Evolutionary conservation across 2,888 invertebrate genomes (phyloP).

Genomic region (Conus canariensis): DNA sequence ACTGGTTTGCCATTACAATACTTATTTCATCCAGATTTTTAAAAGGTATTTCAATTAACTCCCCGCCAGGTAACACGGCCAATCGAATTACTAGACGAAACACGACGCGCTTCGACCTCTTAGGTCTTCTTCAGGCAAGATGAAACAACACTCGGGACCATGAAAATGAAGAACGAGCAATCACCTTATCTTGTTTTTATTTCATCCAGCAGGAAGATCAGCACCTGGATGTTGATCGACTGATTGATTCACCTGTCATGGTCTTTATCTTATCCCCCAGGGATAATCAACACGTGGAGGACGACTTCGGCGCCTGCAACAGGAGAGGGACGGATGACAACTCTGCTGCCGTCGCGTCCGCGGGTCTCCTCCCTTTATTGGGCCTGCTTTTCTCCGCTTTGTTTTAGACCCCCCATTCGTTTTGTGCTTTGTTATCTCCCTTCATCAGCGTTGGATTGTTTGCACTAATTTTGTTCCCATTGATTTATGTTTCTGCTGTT

Average conservation of each 20-base stretch:
- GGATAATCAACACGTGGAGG: not conserved
- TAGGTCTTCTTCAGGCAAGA: too few species aligned
- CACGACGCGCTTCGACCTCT: too few species aligned
- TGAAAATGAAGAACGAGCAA: too few species aligned
- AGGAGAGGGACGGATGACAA: not conserved
- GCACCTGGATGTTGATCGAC: too few species aligned
- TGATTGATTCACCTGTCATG: too few species aligned
- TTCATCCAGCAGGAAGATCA: too few species aligned
- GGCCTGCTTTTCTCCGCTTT: not conserved
- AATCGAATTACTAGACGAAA: not conserved
- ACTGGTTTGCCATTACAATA: too few species aligned
- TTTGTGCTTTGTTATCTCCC: not conserved
- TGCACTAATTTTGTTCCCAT: not conserved
- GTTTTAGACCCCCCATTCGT: not conserved
- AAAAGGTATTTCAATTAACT: too few species aligned
- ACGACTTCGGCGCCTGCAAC: constrained; percentile 5
- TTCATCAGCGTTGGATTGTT: not conserved
- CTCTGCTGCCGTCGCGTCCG: not conserved
- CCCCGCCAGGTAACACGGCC: too few species aligned
- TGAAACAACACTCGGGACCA: too few species aligned
- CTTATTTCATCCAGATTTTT: too few species aligned
- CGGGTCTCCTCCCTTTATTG: not conserved
- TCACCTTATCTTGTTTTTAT: too few species aligned
- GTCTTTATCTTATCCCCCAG: not conserved
- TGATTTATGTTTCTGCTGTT: not conserved